Evolutionary conservation across 2,113 vertebrate species (phyloP).

Genomic region (Microcebus jonahi): DNA sequence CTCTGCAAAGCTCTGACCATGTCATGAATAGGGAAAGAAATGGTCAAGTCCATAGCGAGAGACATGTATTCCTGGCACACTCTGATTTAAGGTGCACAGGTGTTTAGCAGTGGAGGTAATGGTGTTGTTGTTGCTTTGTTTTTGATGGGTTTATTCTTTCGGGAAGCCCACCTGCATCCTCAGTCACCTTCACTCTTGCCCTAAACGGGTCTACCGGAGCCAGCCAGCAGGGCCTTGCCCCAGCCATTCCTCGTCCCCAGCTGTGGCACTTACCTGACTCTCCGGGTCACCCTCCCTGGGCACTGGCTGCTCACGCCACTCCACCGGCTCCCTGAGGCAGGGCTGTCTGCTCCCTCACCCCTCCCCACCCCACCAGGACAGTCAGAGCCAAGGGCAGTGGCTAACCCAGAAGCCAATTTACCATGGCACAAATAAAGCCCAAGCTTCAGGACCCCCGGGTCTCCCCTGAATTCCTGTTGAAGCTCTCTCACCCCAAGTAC

Average conservation of each 20-base stretch:
- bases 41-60: not conserved
- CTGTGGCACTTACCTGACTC: not conserved
- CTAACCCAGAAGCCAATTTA: not conserved
- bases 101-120: not conserved
- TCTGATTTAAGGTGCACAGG: not conserved
- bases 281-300: rapidly evolving
- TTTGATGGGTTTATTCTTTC: not conserved
- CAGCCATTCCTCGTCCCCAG: not conserved
- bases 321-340: not conserved
- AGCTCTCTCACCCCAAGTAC: not conserved
- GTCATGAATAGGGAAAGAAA: not conserved
- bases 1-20: not conserved
- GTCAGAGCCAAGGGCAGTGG: too few relatives aligned
- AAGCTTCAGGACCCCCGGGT: rapidly evolving
- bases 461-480: not conserved
- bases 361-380: too few relatives aligned
- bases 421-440: not conserved
- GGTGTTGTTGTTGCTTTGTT: rapidly evolving
- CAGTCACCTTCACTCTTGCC: rapidly evolving
- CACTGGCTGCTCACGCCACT: too few relatives aligned
- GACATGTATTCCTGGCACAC: not conserved
- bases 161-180: not conserved
- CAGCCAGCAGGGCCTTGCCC: too few relatives aligned
- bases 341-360: not conserved
- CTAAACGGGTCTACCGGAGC: too few relatives aligned